These are phyloP conservation scores for Macquaria ambigua DNA, from an alignment of 2,113 vertebrate genomes.

Conservation along the genomic window DNA sequence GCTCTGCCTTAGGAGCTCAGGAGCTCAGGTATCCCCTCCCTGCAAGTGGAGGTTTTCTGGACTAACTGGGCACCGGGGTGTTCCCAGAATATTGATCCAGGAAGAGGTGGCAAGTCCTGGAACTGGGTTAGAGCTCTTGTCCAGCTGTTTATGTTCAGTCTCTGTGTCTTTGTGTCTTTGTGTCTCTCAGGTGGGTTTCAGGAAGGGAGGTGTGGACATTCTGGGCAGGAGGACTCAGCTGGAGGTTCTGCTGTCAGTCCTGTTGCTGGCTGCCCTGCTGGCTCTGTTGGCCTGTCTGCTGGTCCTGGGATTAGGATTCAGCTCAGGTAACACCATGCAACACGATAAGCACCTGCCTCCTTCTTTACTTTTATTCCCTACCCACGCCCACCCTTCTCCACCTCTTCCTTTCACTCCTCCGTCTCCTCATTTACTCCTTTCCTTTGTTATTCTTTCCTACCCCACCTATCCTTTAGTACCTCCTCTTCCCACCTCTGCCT, in stretches of 20 bases:
- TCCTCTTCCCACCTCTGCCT: too few species aligned
- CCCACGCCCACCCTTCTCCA: not conserved
- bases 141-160: not conserved
- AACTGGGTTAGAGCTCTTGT: too few species aligned
- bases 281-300: constrained; percentile 88
- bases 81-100: too few species aligned
- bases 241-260: constrained; percentile 87
- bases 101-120: too few species aligned
- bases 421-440: not conserved
- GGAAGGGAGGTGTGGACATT: constrained; percentile 86
- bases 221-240: constrained; percentile 87
- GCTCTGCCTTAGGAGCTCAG: too few species aligned
- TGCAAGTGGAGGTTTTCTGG: too few species aligned
- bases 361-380: not conserved
- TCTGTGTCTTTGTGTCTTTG: not conserved
- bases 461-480: too few species aligned
- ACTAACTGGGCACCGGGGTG: too few species aligned
- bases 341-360: not conserved
- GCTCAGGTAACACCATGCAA: constrained; percentile 71
- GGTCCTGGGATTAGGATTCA: constrained; percentile 88
- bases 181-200: constrained; percentile 90
- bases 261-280: constrained; percentile 87
- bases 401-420: too few species aligned
- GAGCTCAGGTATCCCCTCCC: too few species aligned
- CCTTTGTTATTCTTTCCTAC: not conserved